Evolutionary conservation across 2,888 invertebrate species (phyloP), one percentile per base, ranked within the genome.

Genomic region (Hesperia comma): DNA sequence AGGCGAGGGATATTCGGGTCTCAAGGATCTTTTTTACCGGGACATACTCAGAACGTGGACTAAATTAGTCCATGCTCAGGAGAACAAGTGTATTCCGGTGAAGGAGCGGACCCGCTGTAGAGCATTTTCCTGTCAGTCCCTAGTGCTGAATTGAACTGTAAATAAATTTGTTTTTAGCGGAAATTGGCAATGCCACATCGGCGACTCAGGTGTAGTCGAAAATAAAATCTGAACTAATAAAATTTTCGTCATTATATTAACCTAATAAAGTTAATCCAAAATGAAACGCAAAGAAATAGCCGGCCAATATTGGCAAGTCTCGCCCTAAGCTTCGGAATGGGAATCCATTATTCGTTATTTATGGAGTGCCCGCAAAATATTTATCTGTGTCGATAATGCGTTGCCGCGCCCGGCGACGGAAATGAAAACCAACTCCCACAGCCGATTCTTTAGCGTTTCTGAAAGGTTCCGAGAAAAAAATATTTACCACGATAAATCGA

Each of bases 321-420:
- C 74, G 69, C 71, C 72, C 72, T 73, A 74, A 74, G 74, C 74
- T 80, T 74, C 78, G 77, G 77, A 84, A 85, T 80, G 82, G 81
- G 85, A 89, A 87, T 90, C 92, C 90, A 92, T 92, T 91, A 91
- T 82, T 74, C 79, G 85, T 88, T 92, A 91, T 92, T 92, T 92
- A 91, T 91, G 87, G 84, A 84, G 86, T 85, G 83, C 83, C 80
- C 82, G 82, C 83, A 87, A 91, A 91, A 92, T 92, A 91, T 91
- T 92, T 91, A 91, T 91, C 90, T 86, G 83, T 76, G 79, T 80
- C 87, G 88, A 89, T 90, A 89, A 89, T 87, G 83, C 78, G 76
- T 58, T 58, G 80, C 79, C 79, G 82, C 79, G 81, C 79, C 82
- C 81, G 73, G 68, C 76, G 67, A 78, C 77, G 88, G 88, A 88